Conservation (phyloP, 2,113 vertebrate genomes). For the Pleuronectes platessa region DNA sequence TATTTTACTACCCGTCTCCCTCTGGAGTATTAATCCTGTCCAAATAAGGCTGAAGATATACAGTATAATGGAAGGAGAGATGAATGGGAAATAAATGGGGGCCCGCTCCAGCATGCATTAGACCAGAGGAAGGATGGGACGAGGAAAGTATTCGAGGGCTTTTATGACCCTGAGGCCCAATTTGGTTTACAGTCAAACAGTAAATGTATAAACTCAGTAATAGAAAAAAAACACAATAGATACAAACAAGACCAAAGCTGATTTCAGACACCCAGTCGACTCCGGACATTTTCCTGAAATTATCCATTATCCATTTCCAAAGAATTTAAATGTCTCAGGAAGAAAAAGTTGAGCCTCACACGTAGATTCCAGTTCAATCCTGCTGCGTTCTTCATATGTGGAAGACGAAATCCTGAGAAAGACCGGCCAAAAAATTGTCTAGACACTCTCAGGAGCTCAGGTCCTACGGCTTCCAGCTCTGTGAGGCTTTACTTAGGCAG, state of each 20-base stretch:
- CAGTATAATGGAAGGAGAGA: conserved; percentile 33
- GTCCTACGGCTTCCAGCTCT: background rate
- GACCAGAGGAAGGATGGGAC: background rate
- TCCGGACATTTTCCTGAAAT: too few relatives aligned
- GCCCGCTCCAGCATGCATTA: conserved; percentile 15
- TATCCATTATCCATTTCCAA: too few relatives aligned
- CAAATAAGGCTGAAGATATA: conserved; percentile 51
- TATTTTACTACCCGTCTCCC: conserved; percentile 59
- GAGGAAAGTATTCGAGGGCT: conserved; percentile 19
- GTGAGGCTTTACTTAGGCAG: background rate
- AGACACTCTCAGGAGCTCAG: too few relatives aligned
- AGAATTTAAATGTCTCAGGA: too few relatives aligned
- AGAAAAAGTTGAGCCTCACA: too few relatives aligned
- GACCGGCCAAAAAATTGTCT: too few relatives aligned
- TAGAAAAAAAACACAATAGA: conserved; percentile 3
- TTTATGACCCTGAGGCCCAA: conserved; percentile 28
- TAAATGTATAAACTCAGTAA: conserved; percentile 4
- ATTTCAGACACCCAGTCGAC: background rate
- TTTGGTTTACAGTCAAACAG: conserved; percentile 32
- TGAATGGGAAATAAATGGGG: conserved; percentile 50
- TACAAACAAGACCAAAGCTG: background rate
- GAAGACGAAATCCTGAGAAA: too few relatives aligned
- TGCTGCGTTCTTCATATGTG: too few relatives aligned
- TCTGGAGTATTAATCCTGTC: conserved; percentile 62
- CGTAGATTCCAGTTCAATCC: too few relatives aligned